Evolutionary conservation across 2,797 vertebrate genomes (phyloP).

Genomic region (Sphenodon punctatus): DNA sequence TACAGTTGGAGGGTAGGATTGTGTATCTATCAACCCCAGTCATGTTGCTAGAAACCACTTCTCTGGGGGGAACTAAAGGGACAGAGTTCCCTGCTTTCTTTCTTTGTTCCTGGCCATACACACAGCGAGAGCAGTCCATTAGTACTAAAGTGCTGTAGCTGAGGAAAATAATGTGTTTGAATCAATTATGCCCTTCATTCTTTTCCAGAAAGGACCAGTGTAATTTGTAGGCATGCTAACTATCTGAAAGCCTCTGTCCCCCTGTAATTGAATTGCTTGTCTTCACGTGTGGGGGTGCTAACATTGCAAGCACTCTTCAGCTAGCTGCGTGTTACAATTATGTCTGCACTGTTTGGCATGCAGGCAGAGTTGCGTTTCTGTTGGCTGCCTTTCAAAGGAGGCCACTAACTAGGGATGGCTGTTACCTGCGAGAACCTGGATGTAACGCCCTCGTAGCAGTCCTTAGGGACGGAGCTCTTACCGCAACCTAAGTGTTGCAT

Average conservation of each 20-base stretch:
- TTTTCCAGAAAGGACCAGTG: neutral
- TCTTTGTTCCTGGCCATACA: neutral
- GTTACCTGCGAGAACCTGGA: too few relatives aligned
- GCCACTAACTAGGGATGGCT: neutral
- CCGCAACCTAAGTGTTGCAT: too few relatives aligned
- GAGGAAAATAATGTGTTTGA: neutral
- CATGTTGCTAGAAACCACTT: neutral
- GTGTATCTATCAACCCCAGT: neutral
- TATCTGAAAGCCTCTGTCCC: neutral
- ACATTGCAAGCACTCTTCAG: rapidly evolving
- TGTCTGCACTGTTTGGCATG: neutral
- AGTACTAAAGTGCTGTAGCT: neutral
- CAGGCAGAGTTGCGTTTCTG: neutral
- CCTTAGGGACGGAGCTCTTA: too few relatives aligned
- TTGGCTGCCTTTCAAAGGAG: rapidly evolving
- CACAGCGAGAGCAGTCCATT: neutral
- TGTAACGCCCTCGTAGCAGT: too few relatives aligned
- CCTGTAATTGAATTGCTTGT: neutral
- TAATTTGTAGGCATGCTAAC: neutral
- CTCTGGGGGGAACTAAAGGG: neutral
- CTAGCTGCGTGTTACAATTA: neutral
- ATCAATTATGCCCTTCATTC: neutral
- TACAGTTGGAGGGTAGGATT: too few relatives aligned
- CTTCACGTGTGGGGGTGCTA: neutral
- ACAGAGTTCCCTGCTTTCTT: neutral